A percentile compares a stretch with the other conserved stretches of the same genome.
Conservation (phyloP, 1,140 invertebrate genomes). For the Bactericera cockerelli region DNA sequence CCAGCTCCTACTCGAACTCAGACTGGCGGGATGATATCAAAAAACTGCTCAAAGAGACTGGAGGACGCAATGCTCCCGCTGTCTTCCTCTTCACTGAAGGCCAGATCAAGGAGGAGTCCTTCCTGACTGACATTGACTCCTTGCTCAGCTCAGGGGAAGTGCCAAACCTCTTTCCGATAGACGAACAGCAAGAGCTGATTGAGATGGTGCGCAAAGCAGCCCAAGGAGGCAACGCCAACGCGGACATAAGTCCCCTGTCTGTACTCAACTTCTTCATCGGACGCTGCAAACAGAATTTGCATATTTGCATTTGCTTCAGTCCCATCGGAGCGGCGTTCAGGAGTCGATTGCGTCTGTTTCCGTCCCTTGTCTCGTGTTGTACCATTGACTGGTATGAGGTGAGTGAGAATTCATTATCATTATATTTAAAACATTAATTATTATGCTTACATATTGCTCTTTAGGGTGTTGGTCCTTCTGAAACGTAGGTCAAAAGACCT, state of each 20-base stretch:
- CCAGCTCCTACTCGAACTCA: conserved; percentile 59
- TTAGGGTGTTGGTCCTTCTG: too few relatives aligned
- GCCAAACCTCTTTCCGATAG: conserved; percentile 71
- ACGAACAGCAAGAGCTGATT: conserved; percentile 77
- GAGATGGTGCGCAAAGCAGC: conserved; percentile 52
- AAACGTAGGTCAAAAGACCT: too few relatives aligned
- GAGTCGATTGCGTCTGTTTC: conserved; percentile 65
- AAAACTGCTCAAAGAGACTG: conserved; percentile 61
- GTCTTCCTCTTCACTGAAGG: conserved; percentile 75
- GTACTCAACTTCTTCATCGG: conserved; percentile 72
- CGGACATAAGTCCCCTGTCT: conserved; percentile 62
- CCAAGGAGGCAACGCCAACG: conserved; percentile 58
- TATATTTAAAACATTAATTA: too few relatives aligned
- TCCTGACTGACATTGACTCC: conserved; percentile 76
- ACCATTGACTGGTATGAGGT: conserved; percentile 90
- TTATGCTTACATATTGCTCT: too few relatives aligned
- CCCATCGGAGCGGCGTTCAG: conserved; percentile 74
- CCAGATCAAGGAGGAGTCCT: conserved; percentile 75
- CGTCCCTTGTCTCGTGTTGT: conserved; percentile 83
- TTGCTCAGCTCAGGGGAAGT: conserved; percentile 83
- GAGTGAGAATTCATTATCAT: too few relatives aligned
- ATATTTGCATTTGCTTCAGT: conserved; percentile 79
- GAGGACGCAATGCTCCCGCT: conserved; percentile 49
- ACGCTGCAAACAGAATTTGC: conserved; percentile 70
- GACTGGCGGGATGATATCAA: conserved; percentile 87